These are phyloP conservation scores for Lucinisca nassula DNA, from an alignment of 2,888 invertebrate genomes.

Conservation along the genomic window DNA sequence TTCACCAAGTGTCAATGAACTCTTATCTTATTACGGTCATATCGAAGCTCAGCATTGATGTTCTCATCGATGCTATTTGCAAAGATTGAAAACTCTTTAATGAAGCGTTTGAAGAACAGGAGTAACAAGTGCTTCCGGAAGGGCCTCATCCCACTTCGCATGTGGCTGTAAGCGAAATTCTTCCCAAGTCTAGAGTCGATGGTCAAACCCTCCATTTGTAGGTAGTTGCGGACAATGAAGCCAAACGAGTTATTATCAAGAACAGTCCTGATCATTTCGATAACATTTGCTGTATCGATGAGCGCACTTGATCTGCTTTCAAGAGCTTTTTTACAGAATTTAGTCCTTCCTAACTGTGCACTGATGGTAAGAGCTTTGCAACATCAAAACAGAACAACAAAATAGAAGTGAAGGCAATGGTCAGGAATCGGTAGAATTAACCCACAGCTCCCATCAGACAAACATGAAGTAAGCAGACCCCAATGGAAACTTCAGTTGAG, in stretches of 20 bases:
- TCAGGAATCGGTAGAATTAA: too few species aligned
- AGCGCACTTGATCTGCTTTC: too few species aligned
- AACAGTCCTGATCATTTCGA: too few species aligned
- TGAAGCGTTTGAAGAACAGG: not conserved
- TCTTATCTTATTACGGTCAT: not conserved
- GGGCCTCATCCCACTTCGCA: not conserved
- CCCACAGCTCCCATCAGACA: too few species aligned
- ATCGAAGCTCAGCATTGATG: not conserved
- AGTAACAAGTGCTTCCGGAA: not conserved
- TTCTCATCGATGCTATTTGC: not conserved
- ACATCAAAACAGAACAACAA: not conserved
- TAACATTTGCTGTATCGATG: too few species aligned
- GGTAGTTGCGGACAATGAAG: not conserved
- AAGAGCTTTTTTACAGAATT: too few species aligned
- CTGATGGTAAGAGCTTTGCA: not conserved
- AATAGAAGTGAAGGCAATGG: too few species aligned
- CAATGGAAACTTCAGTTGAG: too few species aligned
- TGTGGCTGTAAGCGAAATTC: not conserved
- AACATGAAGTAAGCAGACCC: too few species aligned
- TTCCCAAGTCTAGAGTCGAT: not conserved
- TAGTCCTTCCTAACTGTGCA: not conserved
- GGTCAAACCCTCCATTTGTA: not conserved
- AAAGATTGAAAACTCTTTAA: not conserved
- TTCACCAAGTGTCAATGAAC: constrained; percentile 21
- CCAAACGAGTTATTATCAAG: too few species aligned